Base-by-base conservation (phyloP, 1,140 invertebrate species). In the Trachymyrmex septentrionalis region DNA sequence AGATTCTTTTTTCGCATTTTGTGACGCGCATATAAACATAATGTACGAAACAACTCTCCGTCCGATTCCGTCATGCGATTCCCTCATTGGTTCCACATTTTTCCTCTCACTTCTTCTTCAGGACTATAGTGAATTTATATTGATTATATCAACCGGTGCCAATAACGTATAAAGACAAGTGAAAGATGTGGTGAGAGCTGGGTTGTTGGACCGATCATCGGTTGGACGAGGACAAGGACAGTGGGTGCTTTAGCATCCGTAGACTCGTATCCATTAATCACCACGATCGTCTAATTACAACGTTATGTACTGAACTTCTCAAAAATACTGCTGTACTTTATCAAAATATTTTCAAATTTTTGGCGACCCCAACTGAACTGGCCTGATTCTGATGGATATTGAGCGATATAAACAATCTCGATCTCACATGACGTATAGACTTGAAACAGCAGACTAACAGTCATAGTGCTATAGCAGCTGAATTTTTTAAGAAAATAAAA, bases 101-200 rank as follows among this genome's bases (percentile, higher is more conserved):
- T 75, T 85, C 72, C 38, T 80, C 55, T 57, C 77, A 12, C 61
- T 61, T 75, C 59, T 63, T 69, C 57, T 53, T 82, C 85, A 24
- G 34, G 69, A 66, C 66, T 72, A 76, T 66, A 14, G 89, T 73
- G 87, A 92, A 92, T 92, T 92, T 87, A 81, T 90, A 90, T 92
- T 89, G 90, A 87, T 90, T 87, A 88, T 73, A 73, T 90, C 92
- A 89, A 85, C 88, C 78, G 82, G 86, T 90, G 90, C 90, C 92
- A 92, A 93, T 93, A 93, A 92, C 89, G 82, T 85, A 88, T 85
- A 77, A 81, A 91, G 81, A 86, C 89, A 91, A 87, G 89, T 89
- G 90, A 87, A 81, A 82, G 90, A 91, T 77, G 30, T 30, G 30
- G 80, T 27, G 81, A 90, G 81, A 77, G 82, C 85, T 85, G 85